These are phyloP conservation scores for Rhizoglyphus robini DNA, from an alignment of 1,140 invertebrate genomes.

Conservation along the genomic window DNA sequence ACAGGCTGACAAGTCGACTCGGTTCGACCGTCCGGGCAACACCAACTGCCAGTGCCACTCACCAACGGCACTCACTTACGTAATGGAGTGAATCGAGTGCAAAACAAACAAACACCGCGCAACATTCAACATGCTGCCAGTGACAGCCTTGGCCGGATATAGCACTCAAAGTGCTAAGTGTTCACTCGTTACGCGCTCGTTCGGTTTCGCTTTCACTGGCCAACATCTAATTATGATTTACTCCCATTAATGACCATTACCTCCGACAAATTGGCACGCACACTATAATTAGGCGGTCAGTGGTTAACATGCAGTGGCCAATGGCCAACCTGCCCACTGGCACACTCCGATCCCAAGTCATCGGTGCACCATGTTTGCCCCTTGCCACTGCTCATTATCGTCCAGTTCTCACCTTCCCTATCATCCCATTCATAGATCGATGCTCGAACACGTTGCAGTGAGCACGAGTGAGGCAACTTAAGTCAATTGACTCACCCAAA, in stretches of 20 bases:
- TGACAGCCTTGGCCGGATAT: neutral
- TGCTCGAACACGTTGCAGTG: neutral
- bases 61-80: neutral
- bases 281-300: neutral
- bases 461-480: neutral
- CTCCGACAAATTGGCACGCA: neutral
- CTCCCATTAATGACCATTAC: neutral
- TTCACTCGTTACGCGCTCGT: neutral
- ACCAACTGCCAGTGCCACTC: neutral
- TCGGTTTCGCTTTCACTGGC: constrained; percentile 3
- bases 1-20: constrained; percentile 4
- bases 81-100: neutral
- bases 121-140: neutral
- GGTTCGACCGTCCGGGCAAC: neutral
- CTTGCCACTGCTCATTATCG: no score
- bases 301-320: neutral
- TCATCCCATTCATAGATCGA: no score
- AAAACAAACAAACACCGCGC: neutral
- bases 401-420: no score
- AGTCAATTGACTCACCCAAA: no score
- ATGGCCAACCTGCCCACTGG: neutral
- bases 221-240: constrained; percentile 5
- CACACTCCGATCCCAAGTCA: neutral
- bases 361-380: no score
- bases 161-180: constrained; percentile 14